These are phyloP conservation scores for Ornithorhynchus anatinus DNA, from an alignment of 2,113 vertebrate genomes.

Conservation along the genomic window DNA sequence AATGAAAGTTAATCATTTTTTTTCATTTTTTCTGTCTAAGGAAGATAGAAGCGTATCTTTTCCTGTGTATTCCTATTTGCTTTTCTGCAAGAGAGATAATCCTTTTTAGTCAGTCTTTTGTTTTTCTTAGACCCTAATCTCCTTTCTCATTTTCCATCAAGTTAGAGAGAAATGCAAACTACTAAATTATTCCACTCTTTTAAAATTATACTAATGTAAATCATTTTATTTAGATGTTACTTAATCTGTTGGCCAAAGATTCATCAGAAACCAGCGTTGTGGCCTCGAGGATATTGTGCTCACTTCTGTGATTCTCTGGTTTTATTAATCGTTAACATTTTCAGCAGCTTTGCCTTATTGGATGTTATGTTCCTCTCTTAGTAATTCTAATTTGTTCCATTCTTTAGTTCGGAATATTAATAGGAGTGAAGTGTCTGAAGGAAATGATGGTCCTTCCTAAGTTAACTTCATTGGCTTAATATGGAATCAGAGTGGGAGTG, in stretches of 20 bases:
- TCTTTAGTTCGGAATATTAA: background rate
- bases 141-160: background rate
- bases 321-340: too few species aligned
- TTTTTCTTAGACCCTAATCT: background rate
- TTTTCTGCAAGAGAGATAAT: background rate
- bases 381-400: background rate
- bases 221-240: too few species aligned
- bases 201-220: too few species aligned
- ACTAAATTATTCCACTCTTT: too few species aligned
- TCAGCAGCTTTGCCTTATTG: background rate
- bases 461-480: background rate
- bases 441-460: background rate
- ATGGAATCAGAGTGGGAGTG: background rate
- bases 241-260: too few species aligned
- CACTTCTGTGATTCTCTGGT: too few species aligned
- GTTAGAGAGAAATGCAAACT: background rate
- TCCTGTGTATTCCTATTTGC: background rate
- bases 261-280: too few species aligned
- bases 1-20: background rate
- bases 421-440: constrained; percentile 1
- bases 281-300: too few species aligned
- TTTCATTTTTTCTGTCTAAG: background rate
- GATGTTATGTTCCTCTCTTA: background rate
- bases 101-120: background rate
- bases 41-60: background rate